Conservation (phyloP, 1,140 invertebrate genomes). For the Penaeus indicus region DNA sequence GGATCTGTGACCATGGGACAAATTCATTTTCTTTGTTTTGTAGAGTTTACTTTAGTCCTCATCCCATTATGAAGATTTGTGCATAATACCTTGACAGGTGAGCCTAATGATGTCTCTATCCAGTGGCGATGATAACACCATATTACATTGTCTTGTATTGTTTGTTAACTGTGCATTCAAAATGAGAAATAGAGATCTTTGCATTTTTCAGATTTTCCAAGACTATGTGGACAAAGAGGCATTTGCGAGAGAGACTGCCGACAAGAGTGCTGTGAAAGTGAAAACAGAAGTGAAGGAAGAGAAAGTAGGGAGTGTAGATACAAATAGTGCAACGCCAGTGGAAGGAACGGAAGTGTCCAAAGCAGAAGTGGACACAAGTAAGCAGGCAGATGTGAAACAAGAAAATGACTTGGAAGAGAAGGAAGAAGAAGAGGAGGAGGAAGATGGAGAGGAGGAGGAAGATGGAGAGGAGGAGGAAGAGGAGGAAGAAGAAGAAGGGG, state of each 20-base stretch:
- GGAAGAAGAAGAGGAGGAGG: constrained; percentile 21
- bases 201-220: constrained; percentile 58
- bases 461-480: constrained; percentile 7
- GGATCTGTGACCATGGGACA: no score
- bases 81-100: no score
- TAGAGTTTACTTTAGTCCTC: no score
- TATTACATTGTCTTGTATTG: background rate
- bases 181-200: background rate
- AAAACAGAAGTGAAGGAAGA: background rate
- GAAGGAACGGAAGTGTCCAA: background rate
- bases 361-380: background rate
- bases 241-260: constrained; percentile 27
- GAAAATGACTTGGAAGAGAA: constrained; percentile 23
- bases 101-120: no score
- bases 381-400: background rate
- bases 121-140: no score
- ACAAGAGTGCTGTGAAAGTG: constrained; percentile 7
- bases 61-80: no score
- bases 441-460: constrained; percentile 30
- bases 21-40: no score
- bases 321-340: background rate
- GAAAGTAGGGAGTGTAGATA: background rate
- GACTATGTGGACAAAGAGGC: constrained; percentile 63
- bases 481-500: constrained; percentile 5
- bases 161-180: background rate